Evolutionary conservation across 2,113 vertebrate genomes (phyloP).

Genomic region (Cervus canadensis): DNA sequence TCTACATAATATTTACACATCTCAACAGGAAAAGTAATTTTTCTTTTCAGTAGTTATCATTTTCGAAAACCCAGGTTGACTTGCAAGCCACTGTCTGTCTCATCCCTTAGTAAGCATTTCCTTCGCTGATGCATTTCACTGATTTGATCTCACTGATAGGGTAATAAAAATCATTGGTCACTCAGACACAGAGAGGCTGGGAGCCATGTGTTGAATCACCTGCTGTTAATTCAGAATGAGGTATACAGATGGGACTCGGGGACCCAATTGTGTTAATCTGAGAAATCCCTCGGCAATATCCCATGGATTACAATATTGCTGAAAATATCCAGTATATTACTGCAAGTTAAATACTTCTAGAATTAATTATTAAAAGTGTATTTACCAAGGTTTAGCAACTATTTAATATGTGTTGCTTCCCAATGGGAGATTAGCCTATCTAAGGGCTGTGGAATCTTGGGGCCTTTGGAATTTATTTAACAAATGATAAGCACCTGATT

Average conservation of each 20-base stretch:
- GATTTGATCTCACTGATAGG: constrained; percentile 68
- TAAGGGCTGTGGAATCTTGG: constrained; percentile 67
- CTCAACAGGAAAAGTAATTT: constrained; percentile 66
- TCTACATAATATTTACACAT: constrained; percentile 66
- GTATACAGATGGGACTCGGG: constrained; percentile 59
- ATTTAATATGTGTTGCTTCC: constrained; percentile 78
- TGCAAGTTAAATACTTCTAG: constrained; percentile 76
- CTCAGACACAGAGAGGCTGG: constrained; percentile 52
- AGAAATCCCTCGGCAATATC: constrained; percentile 69
- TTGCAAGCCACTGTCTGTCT: constrained; percentile 62
- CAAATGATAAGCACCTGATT: constrained; percentile 76
- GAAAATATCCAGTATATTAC: constrained; percentile 71
- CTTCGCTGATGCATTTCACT: constrained; percentile 68
- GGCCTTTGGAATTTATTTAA: constrained; percentile 77
- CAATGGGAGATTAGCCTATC: constrained; percentile 69
- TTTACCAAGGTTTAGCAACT: constrained; percentile 79
- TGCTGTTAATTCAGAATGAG: constrained; percentile 74
- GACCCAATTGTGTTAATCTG: constrained; percentile 68
- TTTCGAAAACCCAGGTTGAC: constrained; percentile 59
- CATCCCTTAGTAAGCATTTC: constrained; percentile 66
- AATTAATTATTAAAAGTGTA: constrained; percentile 80
- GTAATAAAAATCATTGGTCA: constrained; percentile 75
- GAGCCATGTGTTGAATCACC: constrained; percentile 72
- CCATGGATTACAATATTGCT: constrained; percentile 72
- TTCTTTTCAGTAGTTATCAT: constrained; percentile 71